These are phyloP conservation scores for Drosophila sordidula DNA, from an alignment of 2,888 invertebrate genomes.

Conservation along the genomic window DNA sequence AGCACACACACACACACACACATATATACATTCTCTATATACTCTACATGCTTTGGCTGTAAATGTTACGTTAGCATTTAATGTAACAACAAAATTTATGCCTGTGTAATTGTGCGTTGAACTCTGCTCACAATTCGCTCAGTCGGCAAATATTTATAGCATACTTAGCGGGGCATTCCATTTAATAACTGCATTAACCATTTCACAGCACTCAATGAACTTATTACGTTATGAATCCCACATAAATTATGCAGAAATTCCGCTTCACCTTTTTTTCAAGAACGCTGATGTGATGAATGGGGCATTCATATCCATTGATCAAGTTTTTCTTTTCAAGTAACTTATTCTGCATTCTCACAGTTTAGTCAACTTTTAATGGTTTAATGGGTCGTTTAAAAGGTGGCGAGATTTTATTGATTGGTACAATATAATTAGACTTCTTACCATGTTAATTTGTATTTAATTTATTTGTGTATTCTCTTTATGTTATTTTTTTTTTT, in stretches of 20 bases:
- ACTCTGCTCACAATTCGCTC: constrained; percentile 25
- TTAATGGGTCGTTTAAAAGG: neutral
- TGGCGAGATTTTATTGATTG: neutral
- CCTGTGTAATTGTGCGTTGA: constrained; percentile 54
- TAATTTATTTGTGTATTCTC: too few species aligned
- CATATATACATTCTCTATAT: constrained; percentile 5
- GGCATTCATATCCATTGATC: neutral
- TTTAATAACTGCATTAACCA: constrained; percentile 22
- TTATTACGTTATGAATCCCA: neutral
- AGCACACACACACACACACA: constrained; percentile 16
- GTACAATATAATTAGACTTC: too few species aligned
- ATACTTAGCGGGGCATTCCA: constrained; percentile 48
- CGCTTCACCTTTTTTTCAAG: neutral
- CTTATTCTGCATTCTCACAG: neutral
- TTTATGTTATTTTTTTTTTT: too few species aligned
- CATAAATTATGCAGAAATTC: neutral
- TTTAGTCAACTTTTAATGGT: neutral
- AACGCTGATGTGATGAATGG: neutral
- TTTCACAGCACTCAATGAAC: constrained; percentile 4
- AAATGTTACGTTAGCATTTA: constrained; percentile 11
- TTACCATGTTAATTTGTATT: too few species aligned
- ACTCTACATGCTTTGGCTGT: constrained; percentile 9
- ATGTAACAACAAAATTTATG: constrained; percentile 32
- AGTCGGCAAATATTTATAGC: constrained; percentile 41
- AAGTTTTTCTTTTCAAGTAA: neutral